A percentile compares a stretch with the other conserved stretches of the same genome.
These are phyloP conservation scores for Eurystomus gularis DNA, from an alignment of 2,113 vertebrate genomes.

Conservation along the genomic window DNA sequence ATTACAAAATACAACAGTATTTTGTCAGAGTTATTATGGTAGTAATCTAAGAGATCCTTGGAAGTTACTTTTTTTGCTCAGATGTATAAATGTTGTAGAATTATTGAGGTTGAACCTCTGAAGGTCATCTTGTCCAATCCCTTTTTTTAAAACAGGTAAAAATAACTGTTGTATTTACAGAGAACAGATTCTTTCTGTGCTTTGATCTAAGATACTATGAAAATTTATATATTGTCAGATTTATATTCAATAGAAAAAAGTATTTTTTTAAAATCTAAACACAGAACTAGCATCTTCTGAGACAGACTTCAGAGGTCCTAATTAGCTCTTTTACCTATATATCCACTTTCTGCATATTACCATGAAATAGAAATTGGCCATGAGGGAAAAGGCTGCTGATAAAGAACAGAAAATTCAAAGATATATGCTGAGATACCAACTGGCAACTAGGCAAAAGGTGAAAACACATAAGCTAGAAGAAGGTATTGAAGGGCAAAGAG, in stretches of 20 bases:
- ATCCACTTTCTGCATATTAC: neutral
- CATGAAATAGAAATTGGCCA: slow-evolving; percentile 24
- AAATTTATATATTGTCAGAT: neutral
- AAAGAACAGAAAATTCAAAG: neutral
- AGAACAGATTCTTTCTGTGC: neutral
- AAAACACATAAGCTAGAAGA: neutral
- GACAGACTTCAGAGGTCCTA: slow-evolving; percentile 17
- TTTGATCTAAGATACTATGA: neutral
- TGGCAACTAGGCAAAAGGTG: neutral
- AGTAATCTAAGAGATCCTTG: neutral
- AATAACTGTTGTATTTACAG: neutral
- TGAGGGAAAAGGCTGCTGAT: slow-evolving; percentile 16
- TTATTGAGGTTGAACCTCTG: neutral
- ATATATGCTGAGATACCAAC: neutral
- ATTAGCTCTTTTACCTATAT: slow-evolving; percentile 53
- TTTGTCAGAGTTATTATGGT: neutral
- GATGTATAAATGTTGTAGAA: neutral
- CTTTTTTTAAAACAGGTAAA: neutral
- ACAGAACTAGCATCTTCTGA: neutral
- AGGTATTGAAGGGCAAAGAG: neutral
- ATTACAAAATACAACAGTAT: too few species aligned
- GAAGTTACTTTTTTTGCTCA: neutral
- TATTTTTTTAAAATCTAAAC: neutral
- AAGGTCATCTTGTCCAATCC: neutral
- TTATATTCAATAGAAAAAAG: slow-evolving; percentile 1